Conservation (phyloP, 2,888 invertebrate genomes). For the Cephus sareptanus region DNA sequence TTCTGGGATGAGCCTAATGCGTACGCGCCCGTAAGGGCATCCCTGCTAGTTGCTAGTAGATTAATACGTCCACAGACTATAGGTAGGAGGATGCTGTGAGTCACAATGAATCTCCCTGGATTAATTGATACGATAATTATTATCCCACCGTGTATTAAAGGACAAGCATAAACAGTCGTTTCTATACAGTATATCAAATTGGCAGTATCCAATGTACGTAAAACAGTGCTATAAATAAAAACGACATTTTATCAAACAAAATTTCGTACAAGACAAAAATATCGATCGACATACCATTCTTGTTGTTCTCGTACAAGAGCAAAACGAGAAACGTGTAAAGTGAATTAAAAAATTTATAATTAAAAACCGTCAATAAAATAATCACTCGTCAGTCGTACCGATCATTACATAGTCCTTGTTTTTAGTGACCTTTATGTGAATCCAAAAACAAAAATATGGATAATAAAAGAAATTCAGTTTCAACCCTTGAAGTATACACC, state of each 20-base stretch:
- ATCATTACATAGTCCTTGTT: no score
- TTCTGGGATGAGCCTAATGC: neutral
- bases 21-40: neutral
- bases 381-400: no score
- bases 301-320: no score
- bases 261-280: neutral
- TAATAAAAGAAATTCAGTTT: neutral
- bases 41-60: neutral
- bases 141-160: neutral
- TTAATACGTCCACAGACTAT: neutral
- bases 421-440: neutral
- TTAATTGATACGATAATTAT: neutral
- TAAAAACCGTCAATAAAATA: no score
- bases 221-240: neutral
- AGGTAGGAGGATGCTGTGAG: neutral
- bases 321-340: no score
- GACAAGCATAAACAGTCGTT: neutral
- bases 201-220: neutral
- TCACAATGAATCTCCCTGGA: neutral
- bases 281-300: no score
- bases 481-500: neutral
- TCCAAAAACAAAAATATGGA: neutral
- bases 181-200: no score
- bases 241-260: neutral
- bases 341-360: neutral